phyloP scores from a whole-genome alignment of 2,113 vertebrate genomes.

The Rostratula benghalensis region DNA sequence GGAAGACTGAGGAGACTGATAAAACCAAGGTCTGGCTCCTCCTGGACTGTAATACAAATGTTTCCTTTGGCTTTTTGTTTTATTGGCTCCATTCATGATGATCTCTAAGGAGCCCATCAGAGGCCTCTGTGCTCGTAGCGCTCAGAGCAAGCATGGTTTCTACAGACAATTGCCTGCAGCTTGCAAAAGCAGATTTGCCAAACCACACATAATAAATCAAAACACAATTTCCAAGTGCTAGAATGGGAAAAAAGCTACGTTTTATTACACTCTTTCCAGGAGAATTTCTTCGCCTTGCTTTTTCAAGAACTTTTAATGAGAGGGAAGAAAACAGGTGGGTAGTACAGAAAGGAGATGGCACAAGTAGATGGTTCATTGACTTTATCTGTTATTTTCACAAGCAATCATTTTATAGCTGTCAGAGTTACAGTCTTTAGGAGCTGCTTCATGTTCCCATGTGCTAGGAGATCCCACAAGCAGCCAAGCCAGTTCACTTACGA shows the following conservation, averaged over 20 bases:
- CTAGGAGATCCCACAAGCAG: neutral
- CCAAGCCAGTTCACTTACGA: neutral
- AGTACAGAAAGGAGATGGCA: neutral
- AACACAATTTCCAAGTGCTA: conserved; percentile 51
- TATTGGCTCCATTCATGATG: neutral
- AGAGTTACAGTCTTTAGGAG: neutral
- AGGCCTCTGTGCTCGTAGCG: neutral
- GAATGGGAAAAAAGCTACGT: neutral
- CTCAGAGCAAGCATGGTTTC: conserved; percentile 17
- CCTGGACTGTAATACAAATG: conserved; percentile 41
- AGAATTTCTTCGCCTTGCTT: neutral
- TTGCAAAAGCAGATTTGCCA: conserved; percentile 43
- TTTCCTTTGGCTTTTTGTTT: conserved; percentile 57
- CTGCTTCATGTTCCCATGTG: neutral
- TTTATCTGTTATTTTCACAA: neutral
- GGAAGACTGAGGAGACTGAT: conserved; percentile 21
- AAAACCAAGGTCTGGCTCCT: conserved; percentile 46
- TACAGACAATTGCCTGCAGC: conserved; percentile 46
- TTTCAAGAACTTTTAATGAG: neutral
- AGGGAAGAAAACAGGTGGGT: neutral
- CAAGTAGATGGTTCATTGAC: neutral
- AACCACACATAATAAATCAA: conserved; percentile 61
- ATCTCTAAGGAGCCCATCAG: conserved; percentile 36
- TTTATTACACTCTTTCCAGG: neutral
- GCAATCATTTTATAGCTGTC: neutral